A percentile compares a stretch with the other conserved stretches of the same genome.
Evolutionary conservation across 2,888 invertebrate genomes (phyloP).

Genomic region (Ichneumon xanthorius): DNA sequence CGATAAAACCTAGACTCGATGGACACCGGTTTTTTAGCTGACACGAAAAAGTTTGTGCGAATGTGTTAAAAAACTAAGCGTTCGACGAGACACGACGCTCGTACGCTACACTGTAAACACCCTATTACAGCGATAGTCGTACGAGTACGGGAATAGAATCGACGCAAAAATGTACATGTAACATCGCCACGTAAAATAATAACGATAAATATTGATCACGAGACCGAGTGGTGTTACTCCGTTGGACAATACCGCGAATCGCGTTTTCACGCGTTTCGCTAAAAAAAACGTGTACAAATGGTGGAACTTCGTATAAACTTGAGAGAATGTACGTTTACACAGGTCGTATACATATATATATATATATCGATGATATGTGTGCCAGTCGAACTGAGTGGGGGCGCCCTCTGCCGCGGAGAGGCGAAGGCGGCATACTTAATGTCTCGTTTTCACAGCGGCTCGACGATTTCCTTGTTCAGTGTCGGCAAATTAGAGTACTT

Average conservation of each 20-base stretch:
- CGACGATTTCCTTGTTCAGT: no score
- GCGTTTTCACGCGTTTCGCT: constrained; percentile 17
- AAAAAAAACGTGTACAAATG: constrained; percentile 13
- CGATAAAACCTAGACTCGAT: background rate
- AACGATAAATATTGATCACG: background rate
- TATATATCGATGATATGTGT: no score
- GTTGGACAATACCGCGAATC: constrained; percentile 10
- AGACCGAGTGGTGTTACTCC: background rate
- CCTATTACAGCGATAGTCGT: background rate
- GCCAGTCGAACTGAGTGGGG: no score
- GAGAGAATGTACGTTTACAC: no score
- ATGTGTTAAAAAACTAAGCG: background rate
- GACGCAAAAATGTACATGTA: background rate
- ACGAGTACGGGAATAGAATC: background rate
- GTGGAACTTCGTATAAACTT: background rate
- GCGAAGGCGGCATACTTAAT: no score
- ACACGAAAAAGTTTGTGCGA: background rate
- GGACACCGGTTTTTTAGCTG: no score
- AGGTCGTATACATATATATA: no score
- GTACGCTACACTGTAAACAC: background rate
- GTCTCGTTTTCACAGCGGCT: no score
- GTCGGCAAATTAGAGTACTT: no score
- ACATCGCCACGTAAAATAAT: background rate
- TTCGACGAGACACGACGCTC: background rate
- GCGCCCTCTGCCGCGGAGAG: no score